Conservation (phyloP, 2,797 vertebrate species). For the Helarctos malayanus region DNA sequence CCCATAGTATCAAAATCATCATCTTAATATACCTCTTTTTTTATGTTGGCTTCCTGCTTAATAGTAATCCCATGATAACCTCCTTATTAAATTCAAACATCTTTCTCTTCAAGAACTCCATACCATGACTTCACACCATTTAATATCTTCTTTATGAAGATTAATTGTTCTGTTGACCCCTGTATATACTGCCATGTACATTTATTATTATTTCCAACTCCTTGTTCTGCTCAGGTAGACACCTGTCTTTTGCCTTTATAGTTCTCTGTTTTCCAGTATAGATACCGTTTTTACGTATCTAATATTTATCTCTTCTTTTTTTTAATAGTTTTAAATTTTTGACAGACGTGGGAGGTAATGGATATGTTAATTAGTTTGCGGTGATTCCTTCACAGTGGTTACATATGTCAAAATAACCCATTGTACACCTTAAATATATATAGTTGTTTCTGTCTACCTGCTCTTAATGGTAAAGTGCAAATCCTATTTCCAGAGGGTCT, state of each 20-base stretch:
- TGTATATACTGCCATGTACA: background rate
- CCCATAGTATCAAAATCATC: conserved; percentile 31
- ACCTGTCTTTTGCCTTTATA: background rate
- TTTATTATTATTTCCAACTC: conserved; percentile 23
- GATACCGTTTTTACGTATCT: background rate
- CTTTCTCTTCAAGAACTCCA: conserved; percentile 49
- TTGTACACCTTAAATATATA: background rate
- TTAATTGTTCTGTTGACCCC: background rate
- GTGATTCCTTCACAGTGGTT: background rate
- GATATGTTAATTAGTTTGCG: background rate
- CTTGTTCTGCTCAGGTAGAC: background rate
- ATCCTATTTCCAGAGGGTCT: conserved; percentile 14
- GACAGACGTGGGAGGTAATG: background rate
- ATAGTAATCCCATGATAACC: background rate
- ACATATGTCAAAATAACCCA: background rate
- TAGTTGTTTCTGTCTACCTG: background rate
- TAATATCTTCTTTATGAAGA: conserved; percentile 18
- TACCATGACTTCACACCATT: conserved; percentile 15
- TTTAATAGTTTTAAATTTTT: background rate
- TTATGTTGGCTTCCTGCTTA: background rate
- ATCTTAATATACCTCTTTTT: conserved; percentile 32
- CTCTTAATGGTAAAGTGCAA: conserved; percentile 27
- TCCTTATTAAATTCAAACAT: conserved; percentile 37
- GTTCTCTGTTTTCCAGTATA: background rate
- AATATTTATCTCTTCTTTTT: background rate